Evolutionary conservation across 2,888 invertebrate species (phyloP), one percentile per base, ranked within the genome.

Genomic region (Chesias legatella): DNA sequence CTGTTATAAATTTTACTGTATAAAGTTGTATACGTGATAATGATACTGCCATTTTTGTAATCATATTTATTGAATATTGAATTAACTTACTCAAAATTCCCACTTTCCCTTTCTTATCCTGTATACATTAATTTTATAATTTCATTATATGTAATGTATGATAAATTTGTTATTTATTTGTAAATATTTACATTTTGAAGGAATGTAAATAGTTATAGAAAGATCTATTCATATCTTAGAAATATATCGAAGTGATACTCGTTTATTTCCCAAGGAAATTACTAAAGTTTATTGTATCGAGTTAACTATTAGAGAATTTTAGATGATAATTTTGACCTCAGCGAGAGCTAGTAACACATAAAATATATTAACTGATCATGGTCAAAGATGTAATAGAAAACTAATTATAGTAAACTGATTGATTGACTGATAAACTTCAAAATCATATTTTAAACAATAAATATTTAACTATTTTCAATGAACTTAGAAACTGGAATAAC

Each of bases 211-310:
- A 54, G 35, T 39, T 57, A 57, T 56, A 44, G 48, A 53, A 72
- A 17, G 79, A 78, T 69, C 72, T 83, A 80, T 81, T 88, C 86
- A 88, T 88, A 88, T 88, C 86, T 77, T 88, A 86, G 85, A 73
- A 63, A 65, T 65, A 58, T 80, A 84, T 78, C 78, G 61, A 83
- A 79, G 82, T 84, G 82, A 86, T 83, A 82, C 63, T 66, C 66
- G 66, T 78, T 79, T 78, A 71, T 83, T 86, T 85, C 85, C 85
- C 69, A 82, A 80, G 84, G 84, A 85, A 85, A 83, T 79, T 79
- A 75, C 64, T 76, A 79, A 79, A 80, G 76, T 81, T 79, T 81
- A 80, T 79, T 64, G 70, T 71, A 50, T 74, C 75, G 70, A 70
- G 83, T 85, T 84, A 81, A 77, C 70, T 79, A 81, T 71, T 83